A percentile compares a stretch with the other conserved stretches of the same genome.
These are phyloP conservation scores for Penaeus chinensis DNA, from an alignment of 1,140 invertebrate genomes.

Conservation along the genomic window DNA sequence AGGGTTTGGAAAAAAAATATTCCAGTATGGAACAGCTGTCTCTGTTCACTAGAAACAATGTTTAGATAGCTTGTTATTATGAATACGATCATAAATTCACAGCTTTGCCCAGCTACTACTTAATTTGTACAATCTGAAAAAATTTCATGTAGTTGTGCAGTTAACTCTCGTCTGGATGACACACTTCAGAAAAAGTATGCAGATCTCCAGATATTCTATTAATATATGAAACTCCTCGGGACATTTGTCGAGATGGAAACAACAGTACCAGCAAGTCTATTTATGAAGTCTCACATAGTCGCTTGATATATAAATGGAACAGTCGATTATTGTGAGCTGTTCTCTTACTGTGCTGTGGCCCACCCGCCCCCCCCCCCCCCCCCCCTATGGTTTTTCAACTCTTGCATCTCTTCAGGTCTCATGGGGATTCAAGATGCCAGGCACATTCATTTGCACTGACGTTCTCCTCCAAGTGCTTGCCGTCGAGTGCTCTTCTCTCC, in stretches of 20 bases:
- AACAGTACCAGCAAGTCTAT: neutral
- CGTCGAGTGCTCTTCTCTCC: conserved; percentile 89
- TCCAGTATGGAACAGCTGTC: no score
- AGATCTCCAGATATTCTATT: no score
- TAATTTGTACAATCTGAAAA: no score
- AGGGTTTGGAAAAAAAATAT: no score
- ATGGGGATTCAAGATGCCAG: conserved; percentile 96
- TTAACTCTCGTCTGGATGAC: neutral
- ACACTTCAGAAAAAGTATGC: neutral
- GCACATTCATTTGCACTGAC: conserved; percentile 92
- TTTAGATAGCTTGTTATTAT: no score
- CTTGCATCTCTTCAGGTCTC: conserved; percentile 99
- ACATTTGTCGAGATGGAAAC: neutral
- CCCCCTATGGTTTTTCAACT: conserved; percentile 70
- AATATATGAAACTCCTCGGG: no score
- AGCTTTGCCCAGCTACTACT: no score
- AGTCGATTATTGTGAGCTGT: conserved; percentile 11
- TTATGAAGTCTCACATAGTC: neutral
- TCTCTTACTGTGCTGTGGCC: neutral
- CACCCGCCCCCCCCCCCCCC: no score
- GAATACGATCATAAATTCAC: no score
- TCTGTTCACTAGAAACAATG: no score
- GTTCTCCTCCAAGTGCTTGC: conserved; percentile 93
- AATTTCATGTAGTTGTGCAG: no score
- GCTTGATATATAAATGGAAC: neutral